Conservation (phyloP, 2,113 vertebrate species). For the Mugil cephalus region DNA sequence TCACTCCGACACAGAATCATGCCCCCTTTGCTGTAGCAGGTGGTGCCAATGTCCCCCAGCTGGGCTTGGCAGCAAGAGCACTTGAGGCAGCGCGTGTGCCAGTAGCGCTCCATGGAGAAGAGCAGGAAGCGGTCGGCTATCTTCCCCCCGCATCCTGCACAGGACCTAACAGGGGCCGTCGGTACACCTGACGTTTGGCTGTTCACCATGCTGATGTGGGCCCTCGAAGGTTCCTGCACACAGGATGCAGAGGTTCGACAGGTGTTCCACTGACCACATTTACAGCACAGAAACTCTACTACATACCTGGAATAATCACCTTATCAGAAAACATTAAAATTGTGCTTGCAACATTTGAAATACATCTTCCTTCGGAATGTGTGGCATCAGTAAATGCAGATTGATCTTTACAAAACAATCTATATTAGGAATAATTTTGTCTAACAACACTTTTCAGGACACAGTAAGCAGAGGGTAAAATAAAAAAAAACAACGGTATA, state of each 20-base stretch:
- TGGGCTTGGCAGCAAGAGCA: slow-evolving; percentile 89
- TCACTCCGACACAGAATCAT: slow-evolving; percentile 89
- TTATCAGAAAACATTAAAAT: too few relatives aligned
- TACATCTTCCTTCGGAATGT: too few relatives aligned
- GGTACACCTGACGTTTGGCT: slow-evolving; percentile 75
- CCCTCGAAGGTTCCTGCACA: slow-evolving; percentile 42
- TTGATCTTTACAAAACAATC: too few relatives aligned
- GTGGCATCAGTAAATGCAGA: too few relatives aligned
- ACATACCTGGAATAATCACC: too few relatives aligned
- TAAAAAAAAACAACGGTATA: neutral
- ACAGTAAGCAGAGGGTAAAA: neutral
- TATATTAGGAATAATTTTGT: too few relatives aligned
- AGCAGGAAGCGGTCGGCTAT: slow-evolving; percentile 88
- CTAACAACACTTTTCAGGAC: too few relatives aligned
- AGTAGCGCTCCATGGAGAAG: slow-evolving; percentile 89
- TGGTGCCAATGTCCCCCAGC: slow-evolving; percentile 87
- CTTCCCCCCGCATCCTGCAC: slow-evolving; percentile 87
- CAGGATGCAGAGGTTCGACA: neutral
- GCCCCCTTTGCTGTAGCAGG: slow-evolving; percentile 88
- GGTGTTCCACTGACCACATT: neutral
- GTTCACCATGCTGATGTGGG: slow-evolving; percentile 83
- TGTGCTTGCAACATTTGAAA: too few relatives aligned
- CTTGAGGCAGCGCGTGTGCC: slow-evolving; percentile 88
- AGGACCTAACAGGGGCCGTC: slow-evolving; percentile 74
- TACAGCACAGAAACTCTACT: too few relatives aligned